Conservation (phyloP, 1,140 invertebrate genomes). For the Lysiphlebus fabarum region DNA sequence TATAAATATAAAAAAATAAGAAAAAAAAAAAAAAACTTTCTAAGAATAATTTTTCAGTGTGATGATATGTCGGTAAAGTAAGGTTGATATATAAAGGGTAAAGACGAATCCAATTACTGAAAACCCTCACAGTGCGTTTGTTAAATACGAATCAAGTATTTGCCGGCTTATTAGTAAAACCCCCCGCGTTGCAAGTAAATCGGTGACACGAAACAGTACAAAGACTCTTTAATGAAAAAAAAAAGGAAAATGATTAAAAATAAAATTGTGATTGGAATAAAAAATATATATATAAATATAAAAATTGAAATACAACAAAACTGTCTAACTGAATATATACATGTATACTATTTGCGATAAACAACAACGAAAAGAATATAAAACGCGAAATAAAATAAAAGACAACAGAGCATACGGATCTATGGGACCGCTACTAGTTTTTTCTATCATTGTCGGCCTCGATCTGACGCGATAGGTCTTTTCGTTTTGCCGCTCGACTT, state of each 20-base stretch:
- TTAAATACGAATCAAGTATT: constrained; percentile 16
- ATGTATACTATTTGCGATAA: not conserved
- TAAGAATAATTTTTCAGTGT: constrained; percentile 9
- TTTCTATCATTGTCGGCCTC: constrained; percentile 27
- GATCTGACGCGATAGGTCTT: constrained; percentile 36
- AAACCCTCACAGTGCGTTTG: constrained; percentile 22
- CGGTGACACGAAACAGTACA: constrained; percentile 18
- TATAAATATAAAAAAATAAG: constrained; percentile 9
- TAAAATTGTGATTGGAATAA: not conserved
- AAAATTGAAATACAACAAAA: too few species aligned
- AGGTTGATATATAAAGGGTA: constrained; percentile 18
- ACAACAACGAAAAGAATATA: not conserved
- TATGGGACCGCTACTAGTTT: constrained; percentile 45
- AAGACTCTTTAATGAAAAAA: constrained; percentile 8
- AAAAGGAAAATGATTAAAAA: constrained; percentile 5
- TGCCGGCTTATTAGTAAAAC: constrained; percentile 39
- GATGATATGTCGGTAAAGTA: constrained; percentile 15
- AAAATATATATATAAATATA: constrained; percentile 11
- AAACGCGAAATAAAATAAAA: constrained; percentile 20
- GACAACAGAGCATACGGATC: constrained; percentile 27
- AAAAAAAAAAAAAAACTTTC: constrained; percentile 9
- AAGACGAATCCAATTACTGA: constrained; percentile 26
- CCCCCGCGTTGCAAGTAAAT: constrained; percentile 25
- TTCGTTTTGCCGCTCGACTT: constrained; percentile 9
- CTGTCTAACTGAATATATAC: too few species aligned